Base-by-base conservation (phyloP, 2,888 invertebrate species). In the Eucriotettix oculatus region DNA sequence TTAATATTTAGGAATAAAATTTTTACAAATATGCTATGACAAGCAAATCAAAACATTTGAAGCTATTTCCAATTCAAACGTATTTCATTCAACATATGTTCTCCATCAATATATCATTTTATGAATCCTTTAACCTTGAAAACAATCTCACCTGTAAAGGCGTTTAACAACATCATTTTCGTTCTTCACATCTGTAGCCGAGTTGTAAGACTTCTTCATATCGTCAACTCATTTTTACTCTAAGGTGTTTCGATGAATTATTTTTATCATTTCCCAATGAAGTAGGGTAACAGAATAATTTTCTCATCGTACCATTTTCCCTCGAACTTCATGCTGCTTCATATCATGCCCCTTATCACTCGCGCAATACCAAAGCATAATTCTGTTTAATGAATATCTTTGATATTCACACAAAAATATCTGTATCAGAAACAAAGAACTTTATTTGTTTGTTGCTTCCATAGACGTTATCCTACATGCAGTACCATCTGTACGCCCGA, bases 121-220 rank as follows among this genome's bases (percentile, higher is more conserved):
- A 11, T 54, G 11, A 29, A 16, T 54, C 16, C 17, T 12, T 16
- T 14, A n/a, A 54, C n/a, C n/a, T 16, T 41, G 29, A 40, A 16
- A 10, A 12, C 61, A 60, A 52, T 16, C 71, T 67, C 68, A 80
- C 80, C 78, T 78, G 73, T 79, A 79, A 67, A 80, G 73, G 70
- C 79, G 78, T 61, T 79, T 76, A 68, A 76, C 73, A 68, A 79
- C 79, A 66, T 77, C 76, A 69, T 75, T 74, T 69, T 78, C 79
- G 67, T 76, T 74, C 68, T 76, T 76, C 66, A 72, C 74, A 71
- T 78, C 77, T 70, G 75, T 75, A 68, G 74, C 71, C 67, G 75
- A 71, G 72, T 75, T 78, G 68, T 75, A 76, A 67, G 71, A 71
- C 71, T 76, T 79, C 75, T 77, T 80, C 79, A 80, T 75, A 66